Conservation (phyloP, 2,888 invertebrate genomes). For the Ommatoiulus sabulosus region DNA sequence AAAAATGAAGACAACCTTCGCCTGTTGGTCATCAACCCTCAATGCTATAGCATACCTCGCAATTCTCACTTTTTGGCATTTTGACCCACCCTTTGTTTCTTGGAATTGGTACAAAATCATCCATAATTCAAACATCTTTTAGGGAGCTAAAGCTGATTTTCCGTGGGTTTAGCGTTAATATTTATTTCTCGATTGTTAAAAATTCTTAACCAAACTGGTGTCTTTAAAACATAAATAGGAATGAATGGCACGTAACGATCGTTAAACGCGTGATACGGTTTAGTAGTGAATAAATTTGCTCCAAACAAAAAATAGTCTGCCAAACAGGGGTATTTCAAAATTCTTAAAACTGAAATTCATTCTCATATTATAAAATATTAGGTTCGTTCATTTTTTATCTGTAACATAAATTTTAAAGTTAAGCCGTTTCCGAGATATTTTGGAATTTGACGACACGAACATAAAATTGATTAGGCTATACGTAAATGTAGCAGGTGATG, state of each 20-base stretch:
- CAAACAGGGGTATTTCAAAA: neutral
- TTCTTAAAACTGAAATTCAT: too few species aligned
- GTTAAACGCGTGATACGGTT: neutral
- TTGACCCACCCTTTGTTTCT: conserved; percentile 43
- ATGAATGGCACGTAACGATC: neutral
- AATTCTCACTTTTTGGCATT: conserved; percentile 5
- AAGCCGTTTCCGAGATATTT: too few species aligned
- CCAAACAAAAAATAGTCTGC: neutral
- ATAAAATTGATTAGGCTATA: too few species aligned
- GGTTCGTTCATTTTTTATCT: too few species aligned
- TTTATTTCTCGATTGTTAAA: conserved; percentile 21
- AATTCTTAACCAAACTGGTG: neutral
- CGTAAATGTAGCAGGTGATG: too few species aligned
- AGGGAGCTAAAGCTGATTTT: neutral
- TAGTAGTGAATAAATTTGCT: neutral
- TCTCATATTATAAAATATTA: too few species aligned
- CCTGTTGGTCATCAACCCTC: conserved; percentile 22
- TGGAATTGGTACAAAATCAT: neutral
- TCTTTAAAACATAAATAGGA: neutral
- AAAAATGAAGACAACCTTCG: conserved; percentile 7
- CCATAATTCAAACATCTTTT: conserved; percentile 40
- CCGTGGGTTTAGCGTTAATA: neutral
- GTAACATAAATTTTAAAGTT: too few species aligned
- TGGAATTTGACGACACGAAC: too few species aligned
- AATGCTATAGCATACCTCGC: neutral